Evolutionary conservation across 1,140 invertebrate species (phyloP), one percentile per base, ranked within the genome.

Genomic region (Pomacea maculata): DNA sequence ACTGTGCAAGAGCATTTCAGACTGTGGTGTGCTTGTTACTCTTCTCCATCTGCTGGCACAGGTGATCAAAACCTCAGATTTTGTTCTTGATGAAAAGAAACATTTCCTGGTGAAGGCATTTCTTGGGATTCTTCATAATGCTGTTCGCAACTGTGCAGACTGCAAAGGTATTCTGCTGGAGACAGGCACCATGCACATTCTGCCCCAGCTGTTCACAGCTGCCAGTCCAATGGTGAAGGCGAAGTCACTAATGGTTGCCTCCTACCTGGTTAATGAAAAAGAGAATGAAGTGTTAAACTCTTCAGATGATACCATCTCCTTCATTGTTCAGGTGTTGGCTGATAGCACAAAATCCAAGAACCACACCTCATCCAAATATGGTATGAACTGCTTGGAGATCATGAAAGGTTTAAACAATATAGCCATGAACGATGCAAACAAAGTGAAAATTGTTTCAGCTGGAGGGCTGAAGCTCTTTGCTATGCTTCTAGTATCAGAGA

Each of bases 371-470:
- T 79, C 83, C 79, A 86, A 85, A 73, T 88, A 85, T 83, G 89
- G 88, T 2, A 89, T 89, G 84, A 84, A 80, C 81, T 86, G 82
- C 14, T 64, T 73, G 57, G 89, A 90, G 82, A 82, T 89, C 11
- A 77, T 88, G 25, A 80, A 78, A 65, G 89, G 88, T 10, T 68
- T 90, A 45, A 88, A 89, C 77, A 87, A 89, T 74, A 76, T 90
- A 45, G 87, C 88, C 10, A 82, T 87, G 45, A 87, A 87, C 80
- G 89, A 90, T 81, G 68, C 80, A 29, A 90, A 90, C 80, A 90
- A 90, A 70, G 81, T 83, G 57, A 80, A 78, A 15, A 84, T 90
- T 45, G 88, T 89, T 3, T 61, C 74, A 45, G 80, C 83, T 65
- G 86, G 87, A 2, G 84, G 82, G 15, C 70, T 89, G 54, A 83